Base-by-base conservation (phyloP, 64 coral and sea anemone genomes). In the Montipora foliosa region DNA sequence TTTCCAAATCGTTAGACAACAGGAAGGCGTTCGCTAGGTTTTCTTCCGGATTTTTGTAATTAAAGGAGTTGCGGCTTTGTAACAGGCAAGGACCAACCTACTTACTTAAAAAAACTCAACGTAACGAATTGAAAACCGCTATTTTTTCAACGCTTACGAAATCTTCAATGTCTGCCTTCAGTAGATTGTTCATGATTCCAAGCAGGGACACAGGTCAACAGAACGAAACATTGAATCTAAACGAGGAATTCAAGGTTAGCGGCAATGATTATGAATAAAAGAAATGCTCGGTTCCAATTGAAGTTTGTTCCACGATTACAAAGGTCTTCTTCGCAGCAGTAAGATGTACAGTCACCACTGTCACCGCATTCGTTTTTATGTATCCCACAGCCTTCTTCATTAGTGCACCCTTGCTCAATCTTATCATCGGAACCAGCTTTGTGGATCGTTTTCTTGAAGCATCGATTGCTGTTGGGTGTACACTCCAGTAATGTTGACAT, bases 321-420 rank as follows among this genome's bases (percentile, higher is more conserved):
- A 7, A 12, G 47, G 16, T 86, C 45, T 50, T 70, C 16, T 16
- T 86, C 17, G 46, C 82, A 86, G 19, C 82, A 86, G 5, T 5
- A 68, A 20, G 66, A 21, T 21, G 45, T 51, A 15, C 82, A 86
- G 8, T 86, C 82, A 4, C 44, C 82, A 19, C 14, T 17, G 8
- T 15, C 68, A 0, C 2, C 3, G 46, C 82, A 86, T 6, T 44
- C 6, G 45, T 71, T 86, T 12, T 48, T n/a, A 3, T 13, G 15
- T 71, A 86, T 86, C 7, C 3, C n/a, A 22, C 82, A 86, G 8
- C 82, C 66, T 2, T 48, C 82, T 21, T 86, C 82, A 86, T 86
- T 86, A 2, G 64, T 86, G 22, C 82, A 86, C 16, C 82, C 82
- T 86, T n/a, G 61, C 17, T 86, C 17, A 15, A 86, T 12, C 17